Evolutionary conservation across 35 echinoderm and acorn worm genomes (phyloP), one percentile per base, ranked within the genome.

Genomic region (Ophioderma brevispina): DNA sequence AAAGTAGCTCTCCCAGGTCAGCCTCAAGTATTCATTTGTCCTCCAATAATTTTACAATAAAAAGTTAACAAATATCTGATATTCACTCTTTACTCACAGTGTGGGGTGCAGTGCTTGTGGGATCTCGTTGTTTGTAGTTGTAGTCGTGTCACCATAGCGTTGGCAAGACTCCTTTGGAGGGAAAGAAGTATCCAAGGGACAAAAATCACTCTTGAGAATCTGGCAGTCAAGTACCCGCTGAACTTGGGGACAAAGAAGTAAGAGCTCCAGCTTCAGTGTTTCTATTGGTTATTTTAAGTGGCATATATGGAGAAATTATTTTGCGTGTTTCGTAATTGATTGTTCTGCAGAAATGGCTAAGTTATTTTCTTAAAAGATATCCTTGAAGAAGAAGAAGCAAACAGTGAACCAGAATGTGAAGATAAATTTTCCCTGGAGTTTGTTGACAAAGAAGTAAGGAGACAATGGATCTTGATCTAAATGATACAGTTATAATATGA

Each of bases 201-300:
- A 35, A 92, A 92, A 85, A 55, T 70, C 17, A 92, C 92, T 37
- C 93, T 98, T 15, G 46, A 91, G 25, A 78, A 98, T 77, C 75
- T 86, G 0, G 87, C 95, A 23, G 81, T 83, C 36, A 98, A 98
- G 82, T 85, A 89, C 23, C 82, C 93, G 33, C 87, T 13, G 63
- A 88, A 38, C 80, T 98, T 37, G 93, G 87, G 1, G 93, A 98
- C 38, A 94, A 89, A 80, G 96, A 98, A 90, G 96, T 95, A 92
- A 89, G 87, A 31, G 30, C 28, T 46, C 38, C 32, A n/a, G 41
- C 41, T 46, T 46, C 41, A 46, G 41, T n/a, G n/a, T 46, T 4
- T 46, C 5, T 46, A 46, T 46, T 46, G 17, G 41, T 46, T 46
- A 46, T 17, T 46, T n/a, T n/a, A n/a, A n/a, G n/a, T n/a, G n/a